These are phyloP conservation scores for Nerophis lumbriciformis DNA, from an alignment of 2,113 vertebrate genomes.

Conservation along the genomic window DNA sequence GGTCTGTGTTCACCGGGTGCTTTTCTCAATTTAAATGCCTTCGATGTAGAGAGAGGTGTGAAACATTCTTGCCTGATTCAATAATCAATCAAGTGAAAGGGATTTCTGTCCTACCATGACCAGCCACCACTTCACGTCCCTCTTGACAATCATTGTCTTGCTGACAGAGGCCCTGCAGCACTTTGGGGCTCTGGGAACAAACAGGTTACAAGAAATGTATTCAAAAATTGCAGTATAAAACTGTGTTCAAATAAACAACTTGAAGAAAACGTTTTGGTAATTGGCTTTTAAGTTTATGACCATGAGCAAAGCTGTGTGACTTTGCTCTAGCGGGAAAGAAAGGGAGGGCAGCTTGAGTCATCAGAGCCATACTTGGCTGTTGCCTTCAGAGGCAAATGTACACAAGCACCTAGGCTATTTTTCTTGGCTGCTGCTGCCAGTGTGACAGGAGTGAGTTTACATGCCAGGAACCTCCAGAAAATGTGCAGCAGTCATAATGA, in stretches of 20 bases:
- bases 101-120: slow-evolving; percentile 51
- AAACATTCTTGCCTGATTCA: not conserved
- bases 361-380: not conserved
- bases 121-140: slow-evolving; percentile 71
- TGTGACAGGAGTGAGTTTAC: slow-evolving; percentile 33
- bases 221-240: not conserved
- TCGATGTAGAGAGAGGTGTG: not conserved
- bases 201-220: not conserved
- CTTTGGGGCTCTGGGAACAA: slow-evolving; percentile 68
- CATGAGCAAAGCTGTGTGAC: not conserved
- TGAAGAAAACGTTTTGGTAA: no score
- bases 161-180: slow-evolving; percentile 70
- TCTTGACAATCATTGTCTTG: slow-evolving; percentile 73
- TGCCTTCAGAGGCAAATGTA: slow-evolving; percentile 5
- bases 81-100: not conserved
- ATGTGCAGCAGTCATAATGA: slow-evolving; percentile 12
- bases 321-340: not conserved
- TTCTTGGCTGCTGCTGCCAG: slow-evolving; percentile 10
- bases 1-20: not conserved
- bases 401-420: slow-evolving; percentile 11
- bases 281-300: not conserved
- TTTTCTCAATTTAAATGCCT: not conserved
- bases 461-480: slow-evolving; percentile 35
- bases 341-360: not conserved
- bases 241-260: no score